These are phyloP conservation scores for Stichodactyla mertensii DNA, from an alignment of 64 coral and sea anemone genomes.

Conservation along the genomic window DNA sequence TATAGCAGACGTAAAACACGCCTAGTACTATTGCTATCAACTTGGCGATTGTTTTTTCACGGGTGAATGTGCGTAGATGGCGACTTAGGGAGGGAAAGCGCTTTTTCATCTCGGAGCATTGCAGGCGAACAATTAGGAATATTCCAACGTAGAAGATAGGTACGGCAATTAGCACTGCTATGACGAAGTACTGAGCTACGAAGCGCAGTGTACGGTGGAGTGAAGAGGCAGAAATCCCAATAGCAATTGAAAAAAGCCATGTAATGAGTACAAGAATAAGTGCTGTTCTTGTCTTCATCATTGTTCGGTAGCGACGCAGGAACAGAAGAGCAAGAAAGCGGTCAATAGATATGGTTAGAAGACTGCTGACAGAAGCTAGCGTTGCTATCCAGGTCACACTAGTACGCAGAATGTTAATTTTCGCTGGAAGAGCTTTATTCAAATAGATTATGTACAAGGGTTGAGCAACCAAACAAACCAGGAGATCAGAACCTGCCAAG, in stretches of 20 bases:
- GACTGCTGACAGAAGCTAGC: constrained; percentile 55
- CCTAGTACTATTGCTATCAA: constrained; percentile 69
- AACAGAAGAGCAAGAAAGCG: constrained; percentile 69
- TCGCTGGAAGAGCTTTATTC: constrained; percentile 4
- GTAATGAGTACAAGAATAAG: constrained; percentile 29
- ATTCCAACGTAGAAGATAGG: constrained; percentile 46
- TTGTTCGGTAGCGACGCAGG: constrained; percentile 45
- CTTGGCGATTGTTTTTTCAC: constrained; percentile 58
- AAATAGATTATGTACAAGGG: constrained; percentile 68
- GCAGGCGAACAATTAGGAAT: constrained; percentile 41
- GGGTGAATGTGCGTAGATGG: constrained; percentile 23
- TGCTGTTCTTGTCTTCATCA: constrained; percentile 30
- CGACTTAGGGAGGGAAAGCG: background rate
- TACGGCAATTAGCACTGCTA: constrained; percentile 37
- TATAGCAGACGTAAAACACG: constrained; percentile 72
- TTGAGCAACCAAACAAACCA: constrained; percentile 60
- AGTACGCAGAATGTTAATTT: constrained; percentile 33
- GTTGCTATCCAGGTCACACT: constrained; percentile 65
- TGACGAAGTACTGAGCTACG: constrained; percentile 66
- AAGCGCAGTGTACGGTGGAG: constrained; percentile 56
- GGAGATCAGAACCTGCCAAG: constrained; percentile 59
- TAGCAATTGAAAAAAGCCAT: constrained; percentile 56
- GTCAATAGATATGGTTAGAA: constrained; percentile 75
- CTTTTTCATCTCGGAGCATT: constrained; percentile 28
- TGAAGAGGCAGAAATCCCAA: constrained; percentile 38